Evolutionary conservation across 2,888 invertebrate genomes (phyloP).

Genomic region (Uropetala carovei): DNA sequence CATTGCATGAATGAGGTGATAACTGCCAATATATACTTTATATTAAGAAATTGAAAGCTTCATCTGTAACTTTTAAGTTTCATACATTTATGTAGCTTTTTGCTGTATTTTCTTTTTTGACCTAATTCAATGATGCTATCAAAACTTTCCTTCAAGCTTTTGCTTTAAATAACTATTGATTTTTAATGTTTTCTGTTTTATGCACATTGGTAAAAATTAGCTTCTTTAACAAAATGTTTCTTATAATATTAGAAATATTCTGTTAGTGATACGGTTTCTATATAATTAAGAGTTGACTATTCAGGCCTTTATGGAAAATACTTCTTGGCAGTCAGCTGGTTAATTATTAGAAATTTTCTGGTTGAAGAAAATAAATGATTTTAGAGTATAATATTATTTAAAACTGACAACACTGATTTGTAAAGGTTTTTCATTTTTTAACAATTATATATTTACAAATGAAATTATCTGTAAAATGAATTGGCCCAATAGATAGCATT

Average conservation of each 20-base stretch:
- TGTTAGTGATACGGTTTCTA: background rate
- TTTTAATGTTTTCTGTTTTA: no score
- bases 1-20: constrained; percentile 93
- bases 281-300: background rate
- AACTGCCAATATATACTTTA: background rate
- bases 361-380: background rate
- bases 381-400: background rate
- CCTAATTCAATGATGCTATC: background rate
- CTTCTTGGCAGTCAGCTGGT: no score
- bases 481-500: background rate
- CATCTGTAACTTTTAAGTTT: background rate
- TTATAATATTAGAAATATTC: background rate
- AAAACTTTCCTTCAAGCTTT: no score
- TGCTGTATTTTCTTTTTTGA: background rate
- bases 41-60: background rate
- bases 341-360: no score
- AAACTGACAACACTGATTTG: background rate
- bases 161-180: no score
- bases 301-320: no score
- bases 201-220: no score
- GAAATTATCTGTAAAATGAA: background rate
- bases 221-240: background rate
- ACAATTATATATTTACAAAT: background rate
- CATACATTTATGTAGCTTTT: background rate
- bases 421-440: background rate